phyloP scores from a whole-genome alignment of 37 sponge, comb jelly and placozoan genomes.

The Crambe crambe region DNA sequence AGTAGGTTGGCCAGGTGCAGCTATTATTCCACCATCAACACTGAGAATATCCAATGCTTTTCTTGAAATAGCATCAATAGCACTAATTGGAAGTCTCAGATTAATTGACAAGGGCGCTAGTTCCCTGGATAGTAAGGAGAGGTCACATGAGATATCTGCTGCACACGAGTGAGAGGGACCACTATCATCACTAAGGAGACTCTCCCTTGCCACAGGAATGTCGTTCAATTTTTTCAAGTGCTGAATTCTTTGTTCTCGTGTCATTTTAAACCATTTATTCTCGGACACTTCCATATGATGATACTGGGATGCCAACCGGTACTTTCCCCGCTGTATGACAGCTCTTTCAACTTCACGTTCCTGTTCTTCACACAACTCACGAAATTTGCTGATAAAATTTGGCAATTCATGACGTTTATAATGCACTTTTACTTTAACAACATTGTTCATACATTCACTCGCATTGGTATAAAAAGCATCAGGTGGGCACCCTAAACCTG shows the following conservation, averaged over 20 bases:
- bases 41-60: not conserved
- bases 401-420: conserved; percentile 21
- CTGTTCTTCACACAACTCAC: conserved; percentile 40
- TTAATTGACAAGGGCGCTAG: not conserved
- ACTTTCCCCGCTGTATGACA: conserved; percentile 45
- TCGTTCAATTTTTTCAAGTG: no score
- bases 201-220: no score
- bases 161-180: not conserved
- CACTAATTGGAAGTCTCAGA: not conserved
- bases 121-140: not conserved
- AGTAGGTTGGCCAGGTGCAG: not conserved
- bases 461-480: conserved; percentile 19
- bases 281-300: conserved; percentile 20
- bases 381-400: conserved; percentile 19
- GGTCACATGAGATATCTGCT: not conserved
- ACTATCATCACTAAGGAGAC: no score
- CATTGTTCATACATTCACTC: conserved; percentile 19
- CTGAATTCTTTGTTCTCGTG: no score
- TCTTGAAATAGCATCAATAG: not conserved
- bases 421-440: not conserved
- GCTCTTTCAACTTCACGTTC: conserved; percentile 48
- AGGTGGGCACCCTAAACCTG: not conserved
- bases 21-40: not conserved
- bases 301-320: conserved; percentile 20
- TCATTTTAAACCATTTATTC: no score